Percentiles rank a stretch among this genome's conserved stretches.
phyloP scores from a whole-genome alignment of 2,888 invertebrate genomes.

The Scaptomyza tumidula region DNA sequence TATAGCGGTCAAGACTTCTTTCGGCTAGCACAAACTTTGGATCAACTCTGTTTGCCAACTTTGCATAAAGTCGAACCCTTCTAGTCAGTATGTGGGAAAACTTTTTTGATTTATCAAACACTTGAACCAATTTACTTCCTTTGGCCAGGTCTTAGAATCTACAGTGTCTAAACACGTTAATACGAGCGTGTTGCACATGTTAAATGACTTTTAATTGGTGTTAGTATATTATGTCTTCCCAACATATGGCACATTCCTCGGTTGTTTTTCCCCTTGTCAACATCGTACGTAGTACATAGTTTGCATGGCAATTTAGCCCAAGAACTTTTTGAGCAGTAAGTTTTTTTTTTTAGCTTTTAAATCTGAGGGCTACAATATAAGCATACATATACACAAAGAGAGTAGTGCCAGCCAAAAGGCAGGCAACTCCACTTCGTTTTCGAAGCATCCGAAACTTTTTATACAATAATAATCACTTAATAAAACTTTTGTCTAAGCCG shows the following conservation, averaged over 20 bases:
- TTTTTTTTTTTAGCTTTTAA: slow-evolving; percentile 56
- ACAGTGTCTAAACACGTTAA: slow-evolving; percentile 27
- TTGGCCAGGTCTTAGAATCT: slow-evolving; percentile 28
- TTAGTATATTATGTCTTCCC: slow-evolving; percentile 62
- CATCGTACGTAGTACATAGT: slow-evolving; percentile 47
- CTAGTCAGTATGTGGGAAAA: slow-evolving; percentile 22
- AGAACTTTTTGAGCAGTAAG: slow-evolving; percentile 44
- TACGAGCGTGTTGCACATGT: slow-evolving; percentile 48
- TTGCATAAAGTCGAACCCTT: background rate
- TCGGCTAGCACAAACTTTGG: slow-evolving; percentile 9
- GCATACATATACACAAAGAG: slow-evolving; percentile 8
- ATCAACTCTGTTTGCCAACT: slow-evolving; percentile 21
- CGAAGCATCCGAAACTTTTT: slow-evolving; percentile 65
- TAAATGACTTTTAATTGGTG: slow-evolving; percentile 79
- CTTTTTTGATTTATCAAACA: slow-evolving; percentile 59
- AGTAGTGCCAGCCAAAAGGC: slow-evolving; percentile 13
- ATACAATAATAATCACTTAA: slow-evolving; percentile 79
- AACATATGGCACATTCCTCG: slow-evolving; percentile 18
- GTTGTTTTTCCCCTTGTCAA: slow-evolving; percentile 44
- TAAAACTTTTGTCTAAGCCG: slow-evolving; percentile 72
- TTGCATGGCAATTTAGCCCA: slow-evolving; percentile 44
- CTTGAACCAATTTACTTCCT: slow-evolving; percentile 63
- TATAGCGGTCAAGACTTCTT: slow-evolving; percentile 69
- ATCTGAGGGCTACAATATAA: slow-evolving; percentile 47
- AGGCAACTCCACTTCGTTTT: slow-evolving; percentile 33